Evolutionary conservation across 2,113 vertebrate genomes (phyloP).

Genomic region (Pomatostomus ruficeps): DNA sequence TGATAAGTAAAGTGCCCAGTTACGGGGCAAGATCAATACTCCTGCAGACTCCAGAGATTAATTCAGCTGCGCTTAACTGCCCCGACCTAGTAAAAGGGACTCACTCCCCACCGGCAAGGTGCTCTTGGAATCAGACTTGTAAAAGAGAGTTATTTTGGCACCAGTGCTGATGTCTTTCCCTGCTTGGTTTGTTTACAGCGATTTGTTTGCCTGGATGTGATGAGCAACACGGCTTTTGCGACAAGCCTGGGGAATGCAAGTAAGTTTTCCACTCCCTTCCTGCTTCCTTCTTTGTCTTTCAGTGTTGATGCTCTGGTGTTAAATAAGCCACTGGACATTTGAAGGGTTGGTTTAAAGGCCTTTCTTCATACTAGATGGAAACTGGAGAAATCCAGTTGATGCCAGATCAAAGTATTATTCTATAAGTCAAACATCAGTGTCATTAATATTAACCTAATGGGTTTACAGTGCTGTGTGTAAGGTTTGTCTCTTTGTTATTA

Average conservation of each 20-base stretch:
- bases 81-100: background rate
- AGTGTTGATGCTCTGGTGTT: background rate
- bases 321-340: background rate
- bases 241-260: slow-evolving; percentile 99
- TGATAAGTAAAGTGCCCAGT: slow-evolving; percentile 71
- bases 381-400: background rate
- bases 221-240: slow-evolving; percentile 92
- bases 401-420: background rate
- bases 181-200: slow-evolving; percentile 72
- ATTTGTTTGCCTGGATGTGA: slow-evolving; percentile 96
- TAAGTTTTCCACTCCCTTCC: slow-evolving; percentile 71
- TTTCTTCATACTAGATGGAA: background rate
- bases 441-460: slow-evolving; percentile 4
- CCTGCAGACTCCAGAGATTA: slow-evolving; percentile 52
- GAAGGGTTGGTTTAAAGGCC: background rate
- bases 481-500: background rate
- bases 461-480: background rate
- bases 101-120: background rate
- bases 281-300: background rate
- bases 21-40: slow-evolving; percentile 59
- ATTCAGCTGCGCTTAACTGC: slow-evolving; percentile 58
- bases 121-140: background rate
- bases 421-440: background rate
- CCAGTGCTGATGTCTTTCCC: background rate
- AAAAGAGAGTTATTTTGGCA: background rate